Evolutionary conservation across 2,797 vertebrate species (phyloP), one percentile per base, ranked within the genome.

Genomic region (Etheostoma perlongum): DNA sequence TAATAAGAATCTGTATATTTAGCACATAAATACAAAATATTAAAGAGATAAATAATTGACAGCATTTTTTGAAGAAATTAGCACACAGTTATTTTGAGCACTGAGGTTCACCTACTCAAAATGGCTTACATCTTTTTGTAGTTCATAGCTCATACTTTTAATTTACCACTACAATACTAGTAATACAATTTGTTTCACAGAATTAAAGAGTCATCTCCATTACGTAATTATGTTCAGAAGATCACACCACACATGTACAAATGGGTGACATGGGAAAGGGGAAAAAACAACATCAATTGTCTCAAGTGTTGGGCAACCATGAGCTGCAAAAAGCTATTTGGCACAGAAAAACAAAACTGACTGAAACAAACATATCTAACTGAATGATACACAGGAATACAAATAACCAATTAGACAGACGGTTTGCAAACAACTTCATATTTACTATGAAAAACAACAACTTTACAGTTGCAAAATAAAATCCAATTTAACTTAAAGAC

Each of bases 141-240:
- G 13, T 54, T 72, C 21, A 74, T 14, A 42, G 33, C 46, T 52
- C 25, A 21, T 59, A 58, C 48, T 68, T 75, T 75, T 69, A 58
- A 81, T 73, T 66, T 46, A 48, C 16, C 51, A 53, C 73, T 36
- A 30, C 21, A 62, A 47, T 46, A 25, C 13, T n/a, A 60, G 30
- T 47, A 27, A 63, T 59, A 33, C 4, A 14, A 47, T 59, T 68
- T 33, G 42, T 67, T 11, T 40, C 9, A 55, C 16, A 46, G 8
- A 36, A 36, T 15, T 7, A 36, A 71, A 52, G 27, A 51, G 19
- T 53, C 5, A 0, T 62, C 36, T 23, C 49, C 11, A 46, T 19
- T 16, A 60, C 52, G 33, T 21, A 27, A 47, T 48, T 58, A 19
- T 30, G 25, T 21, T 42, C 16, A 44, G 21, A n/a, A 58, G 4